These are phyloP conservation scores for Onthophagus sagittarius DNA, from an alignment of 2,888 invertebrate genomes.

Conservation along the genomic window DNA sequence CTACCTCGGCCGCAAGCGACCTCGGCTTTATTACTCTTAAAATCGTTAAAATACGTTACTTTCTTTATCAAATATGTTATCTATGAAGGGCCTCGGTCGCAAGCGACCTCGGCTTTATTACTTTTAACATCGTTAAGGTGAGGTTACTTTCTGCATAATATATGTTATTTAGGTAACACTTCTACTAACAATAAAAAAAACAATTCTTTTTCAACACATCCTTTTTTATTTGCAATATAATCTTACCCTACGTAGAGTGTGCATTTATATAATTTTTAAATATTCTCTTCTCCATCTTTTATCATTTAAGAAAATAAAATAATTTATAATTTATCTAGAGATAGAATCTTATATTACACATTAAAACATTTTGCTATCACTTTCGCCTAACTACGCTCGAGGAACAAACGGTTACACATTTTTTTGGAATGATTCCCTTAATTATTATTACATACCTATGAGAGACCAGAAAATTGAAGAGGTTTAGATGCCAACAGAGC, in stretches of 20 bases:
- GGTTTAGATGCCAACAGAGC: neutral
- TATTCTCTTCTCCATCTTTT: neutral
- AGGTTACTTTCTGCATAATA: no score
- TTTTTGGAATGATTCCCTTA: neutral
- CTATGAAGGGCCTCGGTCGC: no score
- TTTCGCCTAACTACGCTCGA: conserved; percentile 16
- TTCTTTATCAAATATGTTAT: no score
- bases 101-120: no score
- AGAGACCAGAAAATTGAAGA: neutral
- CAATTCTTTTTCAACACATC: conserved; percentile 3
- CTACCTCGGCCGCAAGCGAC: no score
- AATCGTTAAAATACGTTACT: no score
- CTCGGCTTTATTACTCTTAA: no score
- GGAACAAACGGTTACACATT: conserved; percentile 17
- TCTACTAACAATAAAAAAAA: conserved; percentile 1
- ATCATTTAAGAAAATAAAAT: conserved; percentile 18
- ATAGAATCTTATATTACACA: conserved; percentile 17
- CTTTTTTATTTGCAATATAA: conserved; percentile 11
- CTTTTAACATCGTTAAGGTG: no score
- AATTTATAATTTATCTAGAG: conserved; percentile 10
- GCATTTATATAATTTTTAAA: neutral
- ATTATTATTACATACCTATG: neutral
- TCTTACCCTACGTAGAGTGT: conserved; percentile 2
- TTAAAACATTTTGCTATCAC: conserved; percentile 15
- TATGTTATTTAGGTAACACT: no score